Evolutionary conservation across 2,797 vertebrate species (phyloP), one percentile per base, ranked within the genome.

Genomic region (Esox masquinongy): DNA sequence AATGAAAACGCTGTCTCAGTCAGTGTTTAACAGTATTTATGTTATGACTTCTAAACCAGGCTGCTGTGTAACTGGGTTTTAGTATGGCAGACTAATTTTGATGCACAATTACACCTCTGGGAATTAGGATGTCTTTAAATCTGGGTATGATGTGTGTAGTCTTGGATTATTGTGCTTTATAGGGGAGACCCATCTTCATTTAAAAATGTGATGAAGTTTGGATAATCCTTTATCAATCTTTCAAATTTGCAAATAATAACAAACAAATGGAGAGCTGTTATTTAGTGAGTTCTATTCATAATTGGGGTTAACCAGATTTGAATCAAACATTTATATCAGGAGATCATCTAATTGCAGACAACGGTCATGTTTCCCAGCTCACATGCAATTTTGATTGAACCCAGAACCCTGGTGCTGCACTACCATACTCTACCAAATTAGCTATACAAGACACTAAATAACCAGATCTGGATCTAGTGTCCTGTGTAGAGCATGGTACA

Each of bases 11-110:
- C 1, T 29, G 29, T 2, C 2, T 64, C 15, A 14, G 5, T 64
- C 61, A 15, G 24, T 64, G 63, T 64, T 64, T 14, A 31, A 64
- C 31, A 16, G 26, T 64, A 31, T 64, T 31, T 31, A 64, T 64
- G 12, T 66, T 73, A 73, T 78, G 26, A 76, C 75, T 71, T 79
- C 36, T 67, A 9, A 68, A 36, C 67, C 19, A 12, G 63, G 49
- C 43, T 63, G 26, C 31, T 51, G 71, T 22, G 34, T 66, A 56
- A 64, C 67, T 64, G 17, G 47, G 34, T 80, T 75, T 77, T 31
- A 73, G 64, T 7, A 43, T 69, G 36, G 70, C 34, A n/a, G 29
- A 47, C 49, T 71, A 1, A 68, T 31, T 47, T 43, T 69, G 50
- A 14, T 16, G 15, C 26, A 1, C 22, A 12, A 64, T 64, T 4